Evolutionary conservation across 2,888 invertebrate genomes (phyloP), one percentile per base, ranked within the genome.

Genomic region (Torymus auratus): DNA sequence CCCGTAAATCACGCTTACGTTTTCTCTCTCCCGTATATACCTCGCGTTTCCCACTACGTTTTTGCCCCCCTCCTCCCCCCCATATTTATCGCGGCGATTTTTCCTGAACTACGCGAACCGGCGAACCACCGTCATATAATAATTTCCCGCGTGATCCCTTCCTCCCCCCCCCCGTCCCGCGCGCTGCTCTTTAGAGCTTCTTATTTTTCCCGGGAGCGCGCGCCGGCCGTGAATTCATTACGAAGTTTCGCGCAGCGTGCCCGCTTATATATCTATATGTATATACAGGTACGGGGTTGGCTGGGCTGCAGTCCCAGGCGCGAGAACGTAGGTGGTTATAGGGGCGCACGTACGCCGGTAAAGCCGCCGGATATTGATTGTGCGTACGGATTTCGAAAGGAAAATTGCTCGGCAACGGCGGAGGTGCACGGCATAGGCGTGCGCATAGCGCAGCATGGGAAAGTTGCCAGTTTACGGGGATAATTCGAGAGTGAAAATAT

Each of bases 151-250:
- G 70, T 50, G 76, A 80, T 80, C 69, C 61, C 75, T 74, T 41
- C 65, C 61, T 80, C 64, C 61, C 75, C 70, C 55, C 65, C 61
- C 64, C 61, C 75, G 67, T 50, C 65, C 61, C 52, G 81, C 55
- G 56, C 68, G 80, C 74, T 82, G 28, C 28, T 28, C 28, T 28
- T 28, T 28, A 28, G 28, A 28, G 28, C 28, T 83, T 82, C 70
- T 64, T 77, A 77, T 77, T 70, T 77, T 50, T n/a, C 11, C 67
- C 14, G 23, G 17, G 58, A 58, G 55, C 80, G 74, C 78, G 41
- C 83, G 78, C 28, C 28, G 28, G 28, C 28, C 28, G 78, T 82
- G 83, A 84, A 84, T 84, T 84, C 84, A 84, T 84, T 84, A 84
- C 65, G 80, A 84, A 84, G 80, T 84, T 84, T 83, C 77, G 62